Base-by-base conservation (phyloP, 2,797 vertebrate genomes). In the Melanogrammus aeglefinus region DNA sequence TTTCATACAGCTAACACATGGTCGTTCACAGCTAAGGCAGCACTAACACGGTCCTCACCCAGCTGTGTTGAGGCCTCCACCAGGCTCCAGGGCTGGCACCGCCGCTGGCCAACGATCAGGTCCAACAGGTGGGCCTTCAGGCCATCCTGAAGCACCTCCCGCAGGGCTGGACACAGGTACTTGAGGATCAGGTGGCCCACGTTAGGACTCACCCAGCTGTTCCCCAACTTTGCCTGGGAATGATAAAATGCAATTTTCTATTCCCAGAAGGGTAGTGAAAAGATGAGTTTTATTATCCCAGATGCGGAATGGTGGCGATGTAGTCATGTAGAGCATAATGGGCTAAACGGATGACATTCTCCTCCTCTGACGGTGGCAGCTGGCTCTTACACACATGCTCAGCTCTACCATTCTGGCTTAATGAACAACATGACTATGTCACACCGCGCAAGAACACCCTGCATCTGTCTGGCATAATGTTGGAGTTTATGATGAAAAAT, bases 171-270 rank as follows among this genome's bases (percentile, higher is more conserved):
- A 73, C 98, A 99, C 82, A 99, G 91, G 90, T 99, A 99, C 90
- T 99, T 99, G 88, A 99, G 93, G 89, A 99, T 95, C 70, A 99
- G 95, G 88, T 99, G 97, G 4, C 97, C 97, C 77, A 99, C 95
- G 0, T 99, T 99, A 73, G 98, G 97, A 92, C 98, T 99, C 81
- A 99, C 97, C 0, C 96, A 98, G 87, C 97, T 99, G 93, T 99
- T 99, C 13, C 98, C 98, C 81, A 99, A 91, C 83, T 99, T 99
- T 3, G 96, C 96, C 98, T 99, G 92, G 44, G 24, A 69, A 27
- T 4, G 63, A 27, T 7, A 10, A 27, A 69, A 27, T 16, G 4
- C 4, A 27, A 24, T 69, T 69, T 27, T 27, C 3, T 69, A 18
- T 27, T 27, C 63, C 47, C 47, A 69, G n/a, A 69, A 3, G 13